phyloP scores from a whole-genome alignment of 2,113 vertebrate genomes.

The Otus sunia region DNA sequence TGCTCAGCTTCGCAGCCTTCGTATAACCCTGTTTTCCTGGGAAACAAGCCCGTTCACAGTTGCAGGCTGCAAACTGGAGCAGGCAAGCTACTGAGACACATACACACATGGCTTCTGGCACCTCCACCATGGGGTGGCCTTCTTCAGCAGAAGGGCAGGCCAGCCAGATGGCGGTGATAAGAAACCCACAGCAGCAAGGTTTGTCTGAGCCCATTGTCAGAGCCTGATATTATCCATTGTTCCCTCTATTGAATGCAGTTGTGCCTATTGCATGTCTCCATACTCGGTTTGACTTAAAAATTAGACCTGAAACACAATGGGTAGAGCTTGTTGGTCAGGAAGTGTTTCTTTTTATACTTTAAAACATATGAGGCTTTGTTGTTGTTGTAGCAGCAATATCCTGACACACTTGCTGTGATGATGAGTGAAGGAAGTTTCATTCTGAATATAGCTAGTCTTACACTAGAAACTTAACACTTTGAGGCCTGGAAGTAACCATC shows the following conservation, averaged over 20 bases:
- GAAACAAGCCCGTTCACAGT: neutral
- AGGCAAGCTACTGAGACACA: neutral
- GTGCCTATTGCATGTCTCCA: neutral
- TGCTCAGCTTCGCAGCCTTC: neutral
- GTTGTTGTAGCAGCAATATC: neutral
- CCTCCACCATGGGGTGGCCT: neutral
- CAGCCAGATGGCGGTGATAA: neutral
- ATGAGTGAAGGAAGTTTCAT: neutral
- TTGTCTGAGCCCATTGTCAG: neutral
- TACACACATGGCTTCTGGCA: neutral
- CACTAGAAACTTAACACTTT: neutral
- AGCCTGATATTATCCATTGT: neutral
- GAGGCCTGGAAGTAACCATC: neutral
- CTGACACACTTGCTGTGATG: neutral
- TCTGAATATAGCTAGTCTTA: neutral
- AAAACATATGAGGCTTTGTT: neutral
- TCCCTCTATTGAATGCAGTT: neutral
- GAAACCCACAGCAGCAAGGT: neutral
- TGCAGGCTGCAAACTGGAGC: neutral
- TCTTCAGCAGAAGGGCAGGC: neutral
- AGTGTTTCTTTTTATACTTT: conserved; percentile 29
- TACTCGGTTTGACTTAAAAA: neutral
- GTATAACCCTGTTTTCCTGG: neutral
- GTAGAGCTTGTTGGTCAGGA: neutral
- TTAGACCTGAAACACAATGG: neutral